A percentile compares a stretch with the other conserved stretches of the same genome.
These are phyloP conservation scores for Arctia plantaginis DNA, from an alignment of 2,888 invertebrate species.

Conservation along the genomic window DNA sequence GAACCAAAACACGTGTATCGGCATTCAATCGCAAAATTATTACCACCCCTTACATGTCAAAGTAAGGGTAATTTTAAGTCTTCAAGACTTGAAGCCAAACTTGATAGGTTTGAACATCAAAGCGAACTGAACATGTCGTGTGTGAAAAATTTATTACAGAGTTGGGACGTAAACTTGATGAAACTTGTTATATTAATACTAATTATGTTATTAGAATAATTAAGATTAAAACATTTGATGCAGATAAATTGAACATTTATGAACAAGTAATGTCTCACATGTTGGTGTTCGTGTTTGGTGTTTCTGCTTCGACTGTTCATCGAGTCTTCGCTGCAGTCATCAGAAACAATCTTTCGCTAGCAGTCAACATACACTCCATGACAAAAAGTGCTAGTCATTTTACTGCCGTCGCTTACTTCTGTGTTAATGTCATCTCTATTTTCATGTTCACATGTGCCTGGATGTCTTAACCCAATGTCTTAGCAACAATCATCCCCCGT, in stretches of 20 bases:
- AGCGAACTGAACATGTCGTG: conserved; percentile 5
- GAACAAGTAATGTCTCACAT: neutral
- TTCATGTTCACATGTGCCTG: neutral
- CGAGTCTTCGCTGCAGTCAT: neutral
- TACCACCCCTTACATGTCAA: neutral
- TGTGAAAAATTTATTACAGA: conserved; percentile 2
- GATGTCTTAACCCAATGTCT: neutral
- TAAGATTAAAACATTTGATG: neutral
- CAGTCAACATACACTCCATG: neutral
- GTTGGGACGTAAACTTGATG: neutral
- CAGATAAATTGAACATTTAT: neutral
- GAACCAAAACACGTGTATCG: neutral
- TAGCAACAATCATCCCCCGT: neutral
- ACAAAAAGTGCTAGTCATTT: neutral
- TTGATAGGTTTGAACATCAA: neutral
- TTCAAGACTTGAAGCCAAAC: neutral
- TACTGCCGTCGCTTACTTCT: neutral
- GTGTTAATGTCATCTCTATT: neutral
- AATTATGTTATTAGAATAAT: neutral
- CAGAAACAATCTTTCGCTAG: neutral
- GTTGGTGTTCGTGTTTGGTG: neutral
- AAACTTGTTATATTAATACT: neutral
- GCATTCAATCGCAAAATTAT: neutral
- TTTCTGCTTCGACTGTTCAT: neutral
- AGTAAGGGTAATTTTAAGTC: neutral